Conservation (phyloP, 92 coral and sea anemone genomes). For the Muricea muricata region DNA sequence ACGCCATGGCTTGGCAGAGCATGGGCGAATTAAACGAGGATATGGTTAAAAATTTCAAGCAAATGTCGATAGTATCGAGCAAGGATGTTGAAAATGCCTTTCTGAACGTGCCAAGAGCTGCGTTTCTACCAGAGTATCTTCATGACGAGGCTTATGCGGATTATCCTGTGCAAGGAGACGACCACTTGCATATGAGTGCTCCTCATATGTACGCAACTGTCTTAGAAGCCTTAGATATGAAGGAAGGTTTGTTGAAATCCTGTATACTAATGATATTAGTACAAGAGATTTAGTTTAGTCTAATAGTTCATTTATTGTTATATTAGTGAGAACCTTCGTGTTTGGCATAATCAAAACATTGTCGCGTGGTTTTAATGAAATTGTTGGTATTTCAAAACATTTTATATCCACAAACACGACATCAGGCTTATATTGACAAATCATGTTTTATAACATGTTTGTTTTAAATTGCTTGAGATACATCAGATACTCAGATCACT, state of each 20-base stretch:
- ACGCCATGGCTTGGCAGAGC: constrained; percentile 89
- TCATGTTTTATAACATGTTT: no score
- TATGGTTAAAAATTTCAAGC: constrained; percentile 94
- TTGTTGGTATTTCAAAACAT: no score
- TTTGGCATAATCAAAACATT: no score
- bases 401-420: no score
- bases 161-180: constrained; percentile 89
- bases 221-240: constrained; percentile 87
- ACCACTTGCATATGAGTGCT: constrained; percentile 95
- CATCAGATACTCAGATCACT: no score
- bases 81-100: constrained; percentile 94
- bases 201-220: constrained; percentile 99
- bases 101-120: constrained; percentile 90
- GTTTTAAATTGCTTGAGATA: no score
- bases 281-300: no score
- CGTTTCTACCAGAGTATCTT: constrained; percentile 82
- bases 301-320: no score
- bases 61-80: constrained; percentile 76
- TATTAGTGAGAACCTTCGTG: no score
- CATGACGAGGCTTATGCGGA: constrained; percentile 93
- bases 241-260: constrained; percentile 73
- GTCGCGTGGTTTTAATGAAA: no score
- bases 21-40: constrained; percentile 92
- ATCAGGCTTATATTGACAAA: no score
- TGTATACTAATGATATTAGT: no score